These are phyloP conservation scores for Aspidoscelis tigris DNA, from an alignment of 2,113 vertebrate species.

Conservation along the genomic window DNA sequence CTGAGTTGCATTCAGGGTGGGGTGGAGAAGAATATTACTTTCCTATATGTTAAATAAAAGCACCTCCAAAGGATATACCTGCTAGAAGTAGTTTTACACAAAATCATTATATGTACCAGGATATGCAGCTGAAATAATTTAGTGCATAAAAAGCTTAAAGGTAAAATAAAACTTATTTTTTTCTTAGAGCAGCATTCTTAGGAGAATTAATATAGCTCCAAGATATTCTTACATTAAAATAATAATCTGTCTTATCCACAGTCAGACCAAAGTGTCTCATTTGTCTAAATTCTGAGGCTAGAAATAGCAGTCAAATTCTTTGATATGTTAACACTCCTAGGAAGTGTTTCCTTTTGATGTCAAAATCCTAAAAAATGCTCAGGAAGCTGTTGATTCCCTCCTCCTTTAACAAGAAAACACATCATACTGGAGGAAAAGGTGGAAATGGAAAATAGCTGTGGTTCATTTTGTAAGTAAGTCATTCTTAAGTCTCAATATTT, in stretches of 20 bases:
- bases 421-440: background rate
- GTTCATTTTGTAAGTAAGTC: background rate
- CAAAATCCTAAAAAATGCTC: background rate
- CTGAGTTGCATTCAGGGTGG: too few relatives aligned
- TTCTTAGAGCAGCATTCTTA: background rate
- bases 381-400: background rate
- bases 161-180: background rate
- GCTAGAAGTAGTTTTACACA: too few relatives aligned
- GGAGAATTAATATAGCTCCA: background rate
- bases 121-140: background rate
- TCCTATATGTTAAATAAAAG: background rate
- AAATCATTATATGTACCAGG: background rate
- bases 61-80: background rate
- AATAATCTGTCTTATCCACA: background rate
- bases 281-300: background rate
- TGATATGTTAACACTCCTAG: slow-evolving; percentile 14
- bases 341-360: slow-evolving; percentile 14
- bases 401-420: background rate
- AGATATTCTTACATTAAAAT: too few relatives aligned
- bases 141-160: background rate
- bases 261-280: background rate
- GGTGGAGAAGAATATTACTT: too few relatives aligned
- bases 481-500: background rate
- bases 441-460: background rate
- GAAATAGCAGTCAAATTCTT: slow-evolving; percentile 21